Evolutionary conservation across 2,797 vertebrate genomes (phyloP).

Genomic region (Lacerta viridis): DNA sequence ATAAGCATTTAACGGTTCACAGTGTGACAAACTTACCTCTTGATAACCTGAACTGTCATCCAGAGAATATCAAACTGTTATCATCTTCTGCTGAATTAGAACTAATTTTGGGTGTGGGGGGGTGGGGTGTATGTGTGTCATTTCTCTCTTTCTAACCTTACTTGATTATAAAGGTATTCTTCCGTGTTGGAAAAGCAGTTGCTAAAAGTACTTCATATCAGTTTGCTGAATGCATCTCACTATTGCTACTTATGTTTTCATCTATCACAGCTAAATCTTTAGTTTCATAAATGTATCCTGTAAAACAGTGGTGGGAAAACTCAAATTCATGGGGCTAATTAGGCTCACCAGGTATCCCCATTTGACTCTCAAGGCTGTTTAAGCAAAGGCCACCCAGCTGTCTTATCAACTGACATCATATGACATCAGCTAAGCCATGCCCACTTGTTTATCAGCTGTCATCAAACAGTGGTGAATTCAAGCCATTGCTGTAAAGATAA

Average conservation of each 20-base stretch:
- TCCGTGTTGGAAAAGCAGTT: neutral
- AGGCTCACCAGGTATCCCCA: no score
- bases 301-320: no score
- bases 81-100: neutral
- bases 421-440: no score
- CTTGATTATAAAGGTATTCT: neutral
- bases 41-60: neutral
- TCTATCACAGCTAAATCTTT: neutral
- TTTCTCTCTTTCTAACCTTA: neutral
- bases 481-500: no score
- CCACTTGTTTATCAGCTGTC: no score
- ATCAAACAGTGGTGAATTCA: no score
- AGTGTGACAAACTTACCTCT: neutral
- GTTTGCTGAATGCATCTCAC: no score
- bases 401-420: no score
- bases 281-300: neutral
- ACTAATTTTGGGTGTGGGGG: neutral
- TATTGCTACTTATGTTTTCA: neutral
- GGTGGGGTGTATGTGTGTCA: neutral
- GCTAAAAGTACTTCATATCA: neutral
- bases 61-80: neutral
- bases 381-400: no score
- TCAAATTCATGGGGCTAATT: no score
- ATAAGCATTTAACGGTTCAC: neutral
- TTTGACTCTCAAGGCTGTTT: no score